phyloP scores from a whole-genome alignment of 2,888 invertebrate species.

The Dione vanillae region DNA sequence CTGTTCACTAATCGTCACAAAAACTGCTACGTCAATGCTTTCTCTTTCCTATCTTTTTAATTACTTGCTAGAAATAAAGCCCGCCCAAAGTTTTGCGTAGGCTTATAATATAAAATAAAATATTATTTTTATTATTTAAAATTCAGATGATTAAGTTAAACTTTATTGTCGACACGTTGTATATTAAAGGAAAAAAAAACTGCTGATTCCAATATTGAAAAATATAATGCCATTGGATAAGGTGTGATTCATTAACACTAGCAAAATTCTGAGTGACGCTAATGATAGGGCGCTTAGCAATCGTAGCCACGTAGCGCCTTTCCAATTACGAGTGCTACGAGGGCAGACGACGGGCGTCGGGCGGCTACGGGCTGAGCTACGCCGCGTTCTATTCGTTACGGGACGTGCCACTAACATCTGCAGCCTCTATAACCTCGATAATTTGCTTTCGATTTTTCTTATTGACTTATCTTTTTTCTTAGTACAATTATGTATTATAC shows the following conservation, averaged over 20 bases:
- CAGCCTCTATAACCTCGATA: slow-evolving; percentile 62
- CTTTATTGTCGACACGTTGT: neutral
- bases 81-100: neutral
- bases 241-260: slow-evolving; percentile 45
- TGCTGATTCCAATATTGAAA: slow-evolving; percentile 11
- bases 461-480: slow-evolving; percentile 28
- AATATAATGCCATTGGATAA: slow-evolving; percentile 29
- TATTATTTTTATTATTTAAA: neutral
- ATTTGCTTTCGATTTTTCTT: slow-evolving; percentile 62
- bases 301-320: slow-evolving; percentile 68
- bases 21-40: slow-evolving; percentile 69
- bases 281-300: slow-evolving; percentile 76
- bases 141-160: neutral
- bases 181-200: slow-evolving; percentile 12
- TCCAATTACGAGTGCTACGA: slow-evolving; percentile 71
- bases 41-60: slow-evolving; percentile 61
- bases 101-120: neutral
- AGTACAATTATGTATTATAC: neutral
- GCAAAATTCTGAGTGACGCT: slow-evolving; percentile 79
- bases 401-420: slow-evolving; percentile 77
- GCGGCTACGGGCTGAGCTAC: slow-evolving; percentile 58
- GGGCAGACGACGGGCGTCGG: slow-evolving; percentile 48
- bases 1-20: slow-evolving; percentile 82
- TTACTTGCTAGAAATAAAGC: slow-evolving; percentile 59
- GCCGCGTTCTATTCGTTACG: slow-evolving; percentile 78